Conservation (phyloP, 2,888 invertebrate species). For the Apotomis capreana region DNA sequence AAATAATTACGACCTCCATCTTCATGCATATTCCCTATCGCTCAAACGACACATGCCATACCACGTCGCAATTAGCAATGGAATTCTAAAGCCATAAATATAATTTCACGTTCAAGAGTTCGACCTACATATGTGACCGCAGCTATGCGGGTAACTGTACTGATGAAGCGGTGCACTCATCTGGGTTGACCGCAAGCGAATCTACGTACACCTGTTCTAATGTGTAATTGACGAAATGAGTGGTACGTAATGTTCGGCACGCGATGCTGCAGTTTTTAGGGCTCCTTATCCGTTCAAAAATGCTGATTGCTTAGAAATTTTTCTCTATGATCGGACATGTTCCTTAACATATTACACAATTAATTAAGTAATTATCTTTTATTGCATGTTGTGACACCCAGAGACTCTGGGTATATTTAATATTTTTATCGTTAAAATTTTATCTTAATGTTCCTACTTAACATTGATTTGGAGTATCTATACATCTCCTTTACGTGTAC, state of each 20-base stretch:
- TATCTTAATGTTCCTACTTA: too few species aligned
- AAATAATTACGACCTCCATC: conserved; percentile 11
- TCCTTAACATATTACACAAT: not conserved
- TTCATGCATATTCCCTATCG: too few species aligned
- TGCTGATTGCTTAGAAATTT: too few species aligned
- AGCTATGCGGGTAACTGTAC: conserved; percentile 76
- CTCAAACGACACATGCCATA: conserved; percentile 36
- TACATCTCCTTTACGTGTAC: too few species aligned
- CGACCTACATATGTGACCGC: conserved; percentile 74
- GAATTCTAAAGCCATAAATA: conserved; percentile 70
- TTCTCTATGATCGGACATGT: too few species aligned
- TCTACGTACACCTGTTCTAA: conserved; percentile 51
- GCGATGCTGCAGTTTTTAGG: not conserved
- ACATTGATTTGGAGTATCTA: too few species aligned
- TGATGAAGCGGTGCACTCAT: conserved; percentile 59
- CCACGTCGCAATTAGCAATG: conserved; percentile 59
- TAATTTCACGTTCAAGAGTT: conserved; percentile 70
- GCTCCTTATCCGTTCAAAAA: too few species aligned
- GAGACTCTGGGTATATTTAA: too few species aligned
- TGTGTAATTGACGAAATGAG: conserved; percentile 24
- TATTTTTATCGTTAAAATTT: too few species aligned
- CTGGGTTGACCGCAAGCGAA: conserved; percentile 71
- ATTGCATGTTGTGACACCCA: too few species aligned
- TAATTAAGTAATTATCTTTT: too few species aligned
- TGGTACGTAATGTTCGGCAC: not conserved